Percentiles rank a stretch among this genome's conserved stretches.
Evolutionary conservation across 2,888 invertebrate genomes (phyloP).

Genomic region (Adelphocoris suturalis): DNA sequence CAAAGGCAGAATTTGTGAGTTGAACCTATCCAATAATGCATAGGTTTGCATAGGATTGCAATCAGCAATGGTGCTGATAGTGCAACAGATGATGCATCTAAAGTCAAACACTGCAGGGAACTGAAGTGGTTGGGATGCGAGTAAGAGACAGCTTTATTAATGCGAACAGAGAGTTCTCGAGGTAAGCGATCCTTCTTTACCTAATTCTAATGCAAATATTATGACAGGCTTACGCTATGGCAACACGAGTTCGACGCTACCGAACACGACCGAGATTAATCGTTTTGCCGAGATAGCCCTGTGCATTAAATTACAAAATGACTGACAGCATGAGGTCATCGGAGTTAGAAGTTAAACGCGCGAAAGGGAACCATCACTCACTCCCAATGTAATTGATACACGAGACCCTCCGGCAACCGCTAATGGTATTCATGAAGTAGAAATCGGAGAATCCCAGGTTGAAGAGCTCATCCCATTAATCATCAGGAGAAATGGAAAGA

Average conservation of each 20-base stretch:
- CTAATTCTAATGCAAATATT: conserved; percentile 42
- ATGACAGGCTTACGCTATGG: conserved; percentile 6
- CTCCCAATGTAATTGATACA: not conserved
- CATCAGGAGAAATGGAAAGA: not conserved
- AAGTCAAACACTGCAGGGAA: not conserved
- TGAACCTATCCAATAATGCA: too few species aligned
- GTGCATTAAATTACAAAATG: conserved; percentile 17
- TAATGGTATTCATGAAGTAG: conserved; percentile 27
- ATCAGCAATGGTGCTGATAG: not conserved
- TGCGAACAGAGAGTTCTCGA: not conserved
- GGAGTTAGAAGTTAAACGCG: conserved; percentile 10
- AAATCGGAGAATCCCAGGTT: not conserved
- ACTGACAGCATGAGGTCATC: conserved; percentile 33
- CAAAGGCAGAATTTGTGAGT: too few species aligned
- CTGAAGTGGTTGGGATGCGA: not conserved
- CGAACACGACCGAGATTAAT: conserved; percentile 14
- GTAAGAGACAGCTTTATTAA: conserved; percentile 20
- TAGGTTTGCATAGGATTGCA: not conserved
- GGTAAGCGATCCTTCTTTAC: conserved; percentile 34
- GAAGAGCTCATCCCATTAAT: not conserved
- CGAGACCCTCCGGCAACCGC: not conserved
- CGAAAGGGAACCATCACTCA: conserved; percentile 6
- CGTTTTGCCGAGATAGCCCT: not conserved
- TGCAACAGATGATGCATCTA: not conserved
- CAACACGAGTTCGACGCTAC: conserved; percentile 25